These are phyloP conservation scores for Hyles euphorbiae DNA, from an alignment of 1,140 invertebrate genomes.

Conservation along the genomic window DNA sequence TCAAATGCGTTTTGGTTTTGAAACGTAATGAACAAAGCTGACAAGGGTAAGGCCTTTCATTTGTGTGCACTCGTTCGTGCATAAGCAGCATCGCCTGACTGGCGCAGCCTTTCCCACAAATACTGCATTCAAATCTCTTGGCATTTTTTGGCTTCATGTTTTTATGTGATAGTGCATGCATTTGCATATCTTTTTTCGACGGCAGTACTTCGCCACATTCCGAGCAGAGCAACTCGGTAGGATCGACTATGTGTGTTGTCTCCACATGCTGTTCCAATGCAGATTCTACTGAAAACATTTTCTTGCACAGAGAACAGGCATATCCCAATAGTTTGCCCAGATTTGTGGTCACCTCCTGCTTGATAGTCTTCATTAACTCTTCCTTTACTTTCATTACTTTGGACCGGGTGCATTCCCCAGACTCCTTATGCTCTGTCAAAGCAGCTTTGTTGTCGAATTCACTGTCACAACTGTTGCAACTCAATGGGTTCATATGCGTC, in stretches of 20 bases:
- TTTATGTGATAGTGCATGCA: constrained; percentile 42
- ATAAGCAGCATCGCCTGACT: constrained; percentile 76
- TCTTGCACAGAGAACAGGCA: constrained; percentile 73
- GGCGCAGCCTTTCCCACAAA: constrained; percentile 68
- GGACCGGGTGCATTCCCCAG: constrained; percentile 46
- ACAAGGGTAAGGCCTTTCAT: constrained; percentile 74
- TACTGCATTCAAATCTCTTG: constrained; percentile 61
- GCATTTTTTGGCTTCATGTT: constrained; percentile 39
- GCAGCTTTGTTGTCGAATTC: constrained; percentile 49
- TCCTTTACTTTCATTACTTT: constrained; percentile 51
- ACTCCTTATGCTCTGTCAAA: constrained; percentile 45
- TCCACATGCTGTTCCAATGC: constrained; percentile 68
- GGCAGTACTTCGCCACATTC: constrained; percentile 50
- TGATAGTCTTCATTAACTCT: constrained; percentile 58
- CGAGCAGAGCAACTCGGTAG: constrained; percentile 38
- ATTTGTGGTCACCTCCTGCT: constrained; percentile 53
- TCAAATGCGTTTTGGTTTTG: constrained; percentile 75
- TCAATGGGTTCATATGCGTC: constrained; percentile 56
- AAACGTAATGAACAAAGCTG: constrained; percentile 74
- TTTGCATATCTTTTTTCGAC: constrained; percentile 44
- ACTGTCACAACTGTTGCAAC: constrained; percentile 57
- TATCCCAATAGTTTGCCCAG: constrained; percentile 60
- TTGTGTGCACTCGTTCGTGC: constrained; percentile 76
- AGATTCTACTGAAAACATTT: constrained; percentile 65
- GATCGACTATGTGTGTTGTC: constrained; percentile 53